A percentile compares a stretch with the other conserved stretches of the same genome.
Evolutionary conservation across 2,797 vertebrate species (phyloP).

Genomic region (Anisognathus igniventris): DNA sequence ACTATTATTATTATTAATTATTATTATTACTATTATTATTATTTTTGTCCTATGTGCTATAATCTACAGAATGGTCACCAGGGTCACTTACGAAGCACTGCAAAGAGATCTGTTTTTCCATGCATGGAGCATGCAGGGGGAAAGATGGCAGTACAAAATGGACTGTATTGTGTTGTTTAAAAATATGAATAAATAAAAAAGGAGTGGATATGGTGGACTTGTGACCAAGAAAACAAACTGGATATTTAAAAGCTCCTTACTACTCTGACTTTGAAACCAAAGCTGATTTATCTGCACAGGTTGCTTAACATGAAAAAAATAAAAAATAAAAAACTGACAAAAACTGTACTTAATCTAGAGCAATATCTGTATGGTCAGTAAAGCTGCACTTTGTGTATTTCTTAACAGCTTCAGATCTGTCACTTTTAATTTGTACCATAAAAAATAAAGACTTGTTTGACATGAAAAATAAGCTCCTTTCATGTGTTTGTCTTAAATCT

Average conservation of each 20-base stretch:
- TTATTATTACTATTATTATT: neutral
- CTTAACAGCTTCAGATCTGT: slow-evolving; percentile 96
- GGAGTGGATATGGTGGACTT: slow-evolving; percentile 77
- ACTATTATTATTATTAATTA: neutral
- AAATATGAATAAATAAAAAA: slow-evolving; percentile 51
- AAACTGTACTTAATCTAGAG: slow-evolving; percentile 97
- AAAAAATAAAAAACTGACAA: slow-evolving; percentile 59
- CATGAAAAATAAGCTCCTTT: slow-evolving; percentile 80
- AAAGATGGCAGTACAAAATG: slow-evolving; percentile 69
- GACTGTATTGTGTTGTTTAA: slow-evolving; percentile 56
- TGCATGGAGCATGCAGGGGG: slow-evolving; percentile 67
- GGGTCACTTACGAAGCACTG: slow-evolving; percentile 80
- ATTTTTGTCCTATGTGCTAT: slow-evolving; percentile 70
- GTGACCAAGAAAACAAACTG: slow-evolving; percentile 84
- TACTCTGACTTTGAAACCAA: slow-evolving; percentile 96
- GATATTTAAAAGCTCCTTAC: slow-evolving; percentile 83
- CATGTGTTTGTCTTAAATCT: slow-evolving; percentile 62
- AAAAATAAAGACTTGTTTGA: slow-evolving; percentile 99
- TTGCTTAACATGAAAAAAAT: slow-evolving; percentile 85
- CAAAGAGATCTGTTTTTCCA: slow-evolving; percentile 72
- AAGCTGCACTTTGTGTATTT: slow-evolving; percentile 99
- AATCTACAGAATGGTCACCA: slow-evolving; percentile 81
- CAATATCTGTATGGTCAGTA: slow-evolving; percentile 99
- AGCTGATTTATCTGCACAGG: slow-evolving; percentile 95
- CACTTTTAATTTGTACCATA: slow-evolving; percentile 99